phyloP scores from a whole-genome alignment of 2,888 invertebrate species.

The Catocala fraxini region DNA sequence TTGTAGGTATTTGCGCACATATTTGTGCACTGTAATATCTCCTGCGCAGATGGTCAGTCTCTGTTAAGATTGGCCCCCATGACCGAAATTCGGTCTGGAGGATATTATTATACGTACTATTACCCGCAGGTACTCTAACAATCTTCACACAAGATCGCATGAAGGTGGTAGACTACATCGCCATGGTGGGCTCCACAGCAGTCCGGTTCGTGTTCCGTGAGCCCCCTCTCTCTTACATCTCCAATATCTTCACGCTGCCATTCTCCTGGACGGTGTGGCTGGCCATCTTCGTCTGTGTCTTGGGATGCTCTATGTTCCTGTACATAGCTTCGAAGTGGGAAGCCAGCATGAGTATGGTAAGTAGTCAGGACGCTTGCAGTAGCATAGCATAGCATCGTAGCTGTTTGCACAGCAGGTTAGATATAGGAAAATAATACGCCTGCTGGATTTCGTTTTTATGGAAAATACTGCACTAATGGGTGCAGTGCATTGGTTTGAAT shows the following conservation, averaged over 20 bases:
- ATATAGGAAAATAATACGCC: too few relatives aligned
- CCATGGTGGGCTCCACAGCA: slow-evolving; percentile 84
- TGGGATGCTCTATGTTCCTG: slow-evolving; percentile 78
- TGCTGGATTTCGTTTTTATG: too few relatives aligned
- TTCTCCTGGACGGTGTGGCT: slow-evolving; percentile 90
- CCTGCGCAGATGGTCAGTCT: too few relatives aligned
- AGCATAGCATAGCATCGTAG: too few relatives aligned
- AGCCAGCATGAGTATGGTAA: slow-evolving; percentile 75
- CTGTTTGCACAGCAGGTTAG: too few relatives aligned
- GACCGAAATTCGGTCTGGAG: too few relatives aligned
- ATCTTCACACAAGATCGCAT: slow-evolving; percentile 79
- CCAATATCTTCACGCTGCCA: slow-evolving; percentile 90
- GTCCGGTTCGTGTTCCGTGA: slow-evolving; percentile 89
- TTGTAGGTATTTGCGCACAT: too few relatives aligned
- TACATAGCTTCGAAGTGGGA: slow-evolving; percentile 84
- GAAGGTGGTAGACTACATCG: slow-evolving; percentile 84
- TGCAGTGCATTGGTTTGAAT: too few relatives aligned
- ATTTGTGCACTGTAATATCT: too few relatives aligned
- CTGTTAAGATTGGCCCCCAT: too few relatives aligned
- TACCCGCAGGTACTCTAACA: slow-evolving; percentile 69
- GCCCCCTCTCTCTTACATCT: slow-evolving; percentile 89
- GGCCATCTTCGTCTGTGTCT: slow-evolving; percentile 82
- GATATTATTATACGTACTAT: too few relatives aligned
- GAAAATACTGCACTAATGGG: too few relatives aligned
- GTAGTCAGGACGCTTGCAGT: slow-evolving; percentile 8